Percentiles rank a stretch among this genome's conserved stretches.
Evolutionary conservation across 2,888 invertebrate species (phyloP).

Genomic region (Eilema sororculum): DNA sequence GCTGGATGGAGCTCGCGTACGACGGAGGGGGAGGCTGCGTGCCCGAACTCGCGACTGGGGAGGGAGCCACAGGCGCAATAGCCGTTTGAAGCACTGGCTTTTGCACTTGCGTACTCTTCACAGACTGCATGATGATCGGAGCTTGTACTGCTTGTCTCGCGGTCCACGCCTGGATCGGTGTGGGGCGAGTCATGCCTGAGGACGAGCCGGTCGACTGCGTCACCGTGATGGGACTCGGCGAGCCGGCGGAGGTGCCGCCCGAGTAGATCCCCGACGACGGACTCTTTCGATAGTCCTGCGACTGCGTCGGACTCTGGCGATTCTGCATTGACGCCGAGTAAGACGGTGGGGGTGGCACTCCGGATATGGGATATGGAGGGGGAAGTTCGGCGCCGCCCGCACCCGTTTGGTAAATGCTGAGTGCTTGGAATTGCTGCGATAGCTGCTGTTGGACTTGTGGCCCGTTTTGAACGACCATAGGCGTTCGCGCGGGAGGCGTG

Average conservation of each 20-base stretch:
- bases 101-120: slow-evolving; percentile 97
- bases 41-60: slow-evolving; percentile 82
- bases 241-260: slow-evolving; percentile 93
- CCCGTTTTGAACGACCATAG: slow-evolving; percentile 94
- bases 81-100: slow-evolving; percentile 98
- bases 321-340: slow-evolving; percentile 95
- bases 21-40: slow-evolving; percentile 92
- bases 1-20: slow-evolving; percentile 93
- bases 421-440: slow-evolving; percentile 95
- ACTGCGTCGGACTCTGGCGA: slow-evolving; percentile 94
- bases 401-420: slow-evolving; percentile 91
- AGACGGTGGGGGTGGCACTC: slow-evolving; percentile 92
- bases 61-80: slow-evolving; percentile 95
- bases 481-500: slow-evolving; percentile 88
- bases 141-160: slow-evolving; percentile 96
- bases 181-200: slow-evolving; percentile 91
- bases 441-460: slow-evolving; percentile 95
- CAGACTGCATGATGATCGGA: slow-evolving; percentile 98
- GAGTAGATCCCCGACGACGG: slow-evolving; percentile 95
- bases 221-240: slow-evolving; percentile 93
- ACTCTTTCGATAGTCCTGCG: slow-evolving; percentile 93
- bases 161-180: slow-evolving; percentile 94
- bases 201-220: slow-evolving; percentile 88
- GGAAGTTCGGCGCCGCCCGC: slow-evolving; percentile 89
- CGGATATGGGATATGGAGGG: slow-evolving; percentile 89